Conservation (phyloP, 2,888 invertebrate species). For the Mactromeris polynyma region DNA sequence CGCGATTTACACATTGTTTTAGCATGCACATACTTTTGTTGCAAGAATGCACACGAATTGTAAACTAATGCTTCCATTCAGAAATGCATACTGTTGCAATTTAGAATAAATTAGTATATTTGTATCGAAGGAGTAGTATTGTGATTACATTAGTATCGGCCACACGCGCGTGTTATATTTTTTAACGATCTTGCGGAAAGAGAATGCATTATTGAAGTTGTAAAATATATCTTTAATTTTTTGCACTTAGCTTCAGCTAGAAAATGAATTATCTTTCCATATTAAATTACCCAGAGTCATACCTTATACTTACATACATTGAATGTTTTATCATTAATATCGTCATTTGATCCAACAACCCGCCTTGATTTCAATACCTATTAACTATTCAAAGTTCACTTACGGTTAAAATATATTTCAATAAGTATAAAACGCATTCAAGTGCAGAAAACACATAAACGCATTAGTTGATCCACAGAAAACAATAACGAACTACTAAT, state of each 20-base stretch:
- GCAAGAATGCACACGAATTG: too few species aligned
- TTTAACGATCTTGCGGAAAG: too few species aligned
- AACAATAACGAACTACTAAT: background rate
- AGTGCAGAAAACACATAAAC: background rate
- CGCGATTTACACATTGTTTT: background rate
- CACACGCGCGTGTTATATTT: too few species aligned
- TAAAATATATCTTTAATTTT: too few species aligned
- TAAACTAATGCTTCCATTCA: too few species aligned
- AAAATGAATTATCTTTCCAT: background rate
- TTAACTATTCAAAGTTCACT: conserved; percentile 18
- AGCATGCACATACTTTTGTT: background rate
- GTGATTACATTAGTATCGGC: too few species aligned
- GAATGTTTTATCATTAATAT: background rate
- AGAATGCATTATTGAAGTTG: too few species aligned
- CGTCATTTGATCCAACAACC: background rate
- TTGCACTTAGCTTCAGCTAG: background rate
- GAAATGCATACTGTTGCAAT: too few species aligned
- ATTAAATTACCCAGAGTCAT: background rate
- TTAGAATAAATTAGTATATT: too few species aligned
- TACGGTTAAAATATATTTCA: background rate
- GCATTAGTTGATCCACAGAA: background rate
- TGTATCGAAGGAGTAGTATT: too few species aligned
- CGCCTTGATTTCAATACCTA: background rate
- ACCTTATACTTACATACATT: background rate
- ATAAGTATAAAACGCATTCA: conserved; percentile 16